Base-by-base conservation (phyloP, 2,113 vertebrate species). In the Phaethon lepturus region DNA sequence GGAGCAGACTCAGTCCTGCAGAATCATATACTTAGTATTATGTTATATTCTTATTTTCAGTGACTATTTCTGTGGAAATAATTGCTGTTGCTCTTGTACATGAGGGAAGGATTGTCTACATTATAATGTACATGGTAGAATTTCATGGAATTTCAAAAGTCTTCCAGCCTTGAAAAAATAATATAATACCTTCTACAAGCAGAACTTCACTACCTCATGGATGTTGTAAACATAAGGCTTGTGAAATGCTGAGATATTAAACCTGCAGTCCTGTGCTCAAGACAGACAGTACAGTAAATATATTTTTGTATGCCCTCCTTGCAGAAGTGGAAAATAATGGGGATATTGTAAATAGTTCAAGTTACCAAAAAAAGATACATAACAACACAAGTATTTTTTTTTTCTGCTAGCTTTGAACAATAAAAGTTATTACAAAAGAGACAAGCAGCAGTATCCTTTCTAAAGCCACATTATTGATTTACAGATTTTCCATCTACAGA, bases 221-320 rank as follows among this genome's bases (percentile, higher is more conserved):
- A 81, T 81, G 47, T 26, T 80, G 76, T 94, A 89, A 95, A 94
- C 69, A 91, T 33, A 50, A 86, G 11, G n/a, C 25, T 86, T 92
- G 38, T 90, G 68, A 82, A 90, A 20, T 79, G 33, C 38, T 75
- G 52, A 75, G 89, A 87, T 95, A 94, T 91, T 95, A 93, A 91
- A 91, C 60, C 23, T 85, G 63, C 62, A 87, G 28, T 56, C 72
- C 10, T 71, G 73, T 74, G 52, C 72, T 90, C 79, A 79, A 85
- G 66, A 72, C 10, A 74, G 77, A 74, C 63, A 76, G 58, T 45
- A 91, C 47, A 78, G 90, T 56, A 96, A 85, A 64, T 67, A 53
- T 17, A 3, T 19, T 91, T 90, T 82, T 91, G 24, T 79, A 58
- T 85, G 74, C 19, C 23, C 16, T 79, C 9, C 22, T 44, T 93